A percentile compares a stretch with the other conserved stretches of the same genome.
Evolutionary conservation across 2,797 vertebrate species (phyloP).

Genomic region (Corythornis leucogaster): DNA sequence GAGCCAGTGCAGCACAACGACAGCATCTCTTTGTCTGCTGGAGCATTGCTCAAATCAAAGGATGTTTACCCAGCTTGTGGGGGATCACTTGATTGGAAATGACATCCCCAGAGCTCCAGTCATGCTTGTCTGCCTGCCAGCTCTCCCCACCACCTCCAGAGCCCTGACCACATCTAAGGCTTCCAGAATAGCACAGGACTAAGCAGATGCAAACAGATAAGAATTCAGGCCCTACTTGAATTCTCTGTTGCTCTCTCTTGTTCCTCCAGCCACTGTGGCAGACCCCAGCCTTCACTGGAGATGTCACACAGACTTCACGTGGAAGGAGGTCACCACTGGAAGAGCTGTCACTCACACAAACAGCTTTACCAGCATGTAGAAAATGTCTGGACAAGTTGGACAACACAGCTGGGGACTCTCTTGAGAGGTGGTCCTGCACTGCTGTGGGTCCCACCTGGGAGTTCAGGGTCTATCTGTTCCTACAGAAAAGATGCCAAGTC

Average conservation of each 20-base stretch:
- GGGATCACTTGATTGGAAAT: slow-evolving; percentile 30
- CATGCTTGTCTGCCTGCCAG: slow-evolving; percentile 5
- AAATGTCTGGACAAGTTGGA: neutral
- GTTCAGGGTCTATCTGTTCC: neutral
- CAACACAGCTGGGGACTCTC: neutral
- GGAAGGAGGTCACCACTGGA: neutral
- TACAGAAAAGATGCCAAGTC: neutral
- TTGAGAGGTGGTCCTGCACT: neutral
- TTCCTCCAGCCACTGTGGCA: neutral
- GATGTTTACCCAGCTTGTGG: neutral
- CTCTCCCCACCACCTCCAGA: slow-evolving; percentile 6
- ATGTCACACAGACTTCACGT: accelerated
- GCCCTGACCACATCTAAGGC: slow-evolving; percentile 36
- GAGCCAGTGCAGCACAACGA: neutral
- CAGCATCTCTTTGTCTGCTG: neutral
- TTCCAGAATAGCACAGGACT: neutral
- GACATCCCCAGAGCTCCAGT: slow-evolving; percentile 1
- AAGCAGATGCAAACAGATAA: slow-evolving; percentile 28
- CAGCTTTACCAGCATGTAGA: neutral
- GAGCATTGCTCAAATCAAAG: neutral
- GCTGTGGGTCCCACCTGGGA: neutral
- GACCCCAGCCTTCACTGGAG: neutral
- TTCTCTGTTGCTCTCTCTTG: neutral
- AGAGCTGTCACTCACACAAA: neutral
- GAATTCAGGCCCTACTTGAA: neutral